Conservation (phyloP, 2,797 vertebrate species). For the Zenarchopterus dispar region DNA sequence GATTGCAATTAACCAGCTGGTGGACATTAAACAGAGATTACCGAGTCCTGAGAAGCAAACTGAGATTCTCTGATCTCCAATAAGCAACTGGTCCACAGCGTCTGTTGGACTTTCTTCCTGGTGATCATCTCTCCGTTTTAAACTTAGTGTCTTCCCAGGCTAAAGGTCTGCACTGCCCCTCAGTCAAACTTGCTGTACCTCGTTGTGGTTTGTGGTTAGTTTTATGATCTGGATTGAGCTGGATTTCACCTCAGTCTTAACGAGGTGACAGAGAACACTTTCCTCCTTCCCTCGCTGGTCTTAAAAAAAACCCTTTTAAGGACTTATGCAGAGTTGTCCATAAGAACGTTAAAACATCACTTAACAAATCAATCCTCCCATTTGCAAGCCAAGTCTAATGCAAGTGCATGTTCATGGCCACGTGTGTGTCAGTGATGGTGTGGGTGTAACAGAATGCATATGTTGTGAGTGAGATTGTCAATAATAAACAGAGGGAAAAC, state of each 20-base stretch:
- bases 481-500: too few species aligned
- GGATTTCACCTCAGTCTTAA: conserved; percentile 76
- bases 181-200: conserved; percentile 39
- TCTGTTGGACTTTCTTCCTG: conserved; percentile 9
- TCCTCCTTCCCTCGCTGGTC: conserved; percentile 70
- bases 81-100: conserved; percentile 1
- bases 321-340: conserved; percentile 76
- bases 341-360: conserved; percentile 80
- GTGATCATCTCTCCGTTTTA: conserved; percentile 65
- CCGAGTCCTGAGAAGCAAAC: conserved; percentile 25
- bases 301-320: conserved; percentile 82
- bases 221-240: conserved; percentile 75
- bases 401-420: conserved; percentile 3
- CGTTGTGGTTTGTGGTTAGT: conserved; percentile 65
- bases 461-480: too few species aligned
- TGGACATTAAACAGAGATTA: conserved; percentile 61
- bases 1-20: conserved; percentile 65
- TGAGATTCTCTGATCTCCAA: conserved; percentile 30
- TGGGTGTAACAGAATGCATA: conserved; percentile 62
- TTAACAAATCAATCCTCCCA: conserved; percentile 82
- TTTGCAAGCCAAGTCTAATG: conserved; percentile 72
- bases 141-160: conserved; percentile 27
- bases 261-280: conserved; percentile 73
- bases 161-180: conserved; percentile 25
- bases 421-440: conserved; percentile 25